Evolutionary conservation across 2,888 invertebrate genomes (phyloP), one percentile per base, ranked within the genome.

Genomic region (Osmoderma eremita): DNA sequence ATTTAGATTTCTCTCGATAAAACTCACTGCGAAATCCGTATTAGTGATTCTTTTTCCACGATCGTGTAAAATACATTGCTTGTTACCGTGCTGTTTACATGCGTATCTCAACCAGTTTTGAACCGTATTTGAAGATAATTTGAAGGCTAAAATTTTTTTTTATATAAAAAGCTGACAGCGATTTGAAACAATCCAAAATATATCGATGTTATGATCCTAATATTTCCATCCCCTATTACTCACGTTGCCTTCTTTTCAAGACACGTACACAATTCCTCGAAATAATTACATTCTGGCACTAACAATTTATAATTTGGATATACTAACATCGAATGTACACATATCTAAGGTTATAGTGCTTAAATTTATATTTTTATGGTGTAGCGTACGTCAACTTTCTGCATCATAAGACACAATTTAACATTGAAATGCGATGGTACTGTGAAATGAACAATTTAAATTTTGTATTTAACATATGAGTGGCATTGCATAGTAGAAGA

Each of bases 291-390:
- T 24, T 24, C 24, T 48, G 17, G 18, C 48, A 48, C 17, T 5
- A 54, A 68, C 39, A 58, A 63, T 41, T 17, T 20, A 50, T 42
- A 20, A 56, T 13, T 56, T 38, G 20, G n/a, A 30, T 50, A 51
- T 41, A 12, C n/a, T 48, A 67, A 58, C 58, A 61, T 45, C 58
- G 58, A 61, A 61, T 30, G 24, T 4, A 61, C 45, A 61, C 58
- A 61, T 61, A 61, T 61, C 58, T 48, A 61, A 61, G 15, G 30
- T 30, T 15, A 5, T 38, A 17, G 17, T n/a, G 30, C 36, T 45
- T 36, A 10, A 45, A 45, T 30, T 22, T 22, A 6, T 42, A 41
- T 4, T 45, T 61, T 17, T 45, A n/a, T 18, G 38, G 18, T 8
- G 58, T 61, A 61, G 58, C 58, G 58, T 61, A 61, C 58, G 45